Evolutionary conservation across 2,113 vertebrate species (phyloP), one percentile per base, ranked within the genome.

Genomic region (Limanda limanda): DNA sequence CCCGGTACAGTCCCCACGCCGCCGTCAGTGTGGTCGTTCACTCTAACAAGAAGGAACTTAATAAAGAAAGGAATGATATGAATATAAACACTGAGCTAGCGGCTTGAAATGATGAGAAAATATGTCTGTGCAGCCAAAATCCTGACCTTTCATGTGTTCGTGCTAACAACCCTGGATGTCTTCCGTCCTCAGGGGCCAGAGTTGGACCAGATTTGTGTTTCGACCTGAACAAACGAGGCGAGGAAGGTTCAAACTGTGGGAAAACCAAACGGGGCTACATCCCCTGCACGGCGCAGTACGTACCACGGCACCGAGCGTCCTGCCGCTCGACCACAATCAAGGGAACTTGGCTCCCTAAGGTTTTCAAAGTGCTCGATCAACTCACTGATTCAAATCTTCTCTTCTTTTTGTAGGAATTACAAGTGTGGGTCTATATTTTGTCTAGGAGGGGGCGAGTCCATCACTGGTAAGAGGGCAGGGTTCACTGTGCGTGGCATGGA

Each of bases 381-480:
- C 10, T 42, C 2, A 42, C 40, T 13, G 12, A 13, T 12, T 13
- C 40, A 12, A 42, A 3, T 3, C 40, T 42, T 24, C 37, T 20
- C 57, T 37, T 63, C 24, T 35, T 24, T 68, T 56, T 27, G 10
- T 88, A 97, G 96, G 70, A 86, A 94, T 23, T 61, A 94, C 1
- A 94, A 76, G 37, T 98, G 97, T 0, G 96, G 96, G 5, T 84
- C 88, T 0, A 92, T 97, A 40, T 94, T 95, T 83, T 98, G 97
- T 4, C 54, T 74, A 0, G 95, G 92, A 0, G 94, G 96, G 1
- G 90, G 78, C 0, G 31, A 77, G 0, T 93, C 77, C 0, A 77
- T 95, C 81, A 94, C 94, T 0, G 91, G 90, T 0, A 64, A 66
- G 37, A 92, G 74, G 60, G 94, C 93, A 0, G 59, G 52, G 8